Base-by-base conservation (phyloP, 2,797 vertebrate species). In the Pseudopleuronectes americanus region DNA sequence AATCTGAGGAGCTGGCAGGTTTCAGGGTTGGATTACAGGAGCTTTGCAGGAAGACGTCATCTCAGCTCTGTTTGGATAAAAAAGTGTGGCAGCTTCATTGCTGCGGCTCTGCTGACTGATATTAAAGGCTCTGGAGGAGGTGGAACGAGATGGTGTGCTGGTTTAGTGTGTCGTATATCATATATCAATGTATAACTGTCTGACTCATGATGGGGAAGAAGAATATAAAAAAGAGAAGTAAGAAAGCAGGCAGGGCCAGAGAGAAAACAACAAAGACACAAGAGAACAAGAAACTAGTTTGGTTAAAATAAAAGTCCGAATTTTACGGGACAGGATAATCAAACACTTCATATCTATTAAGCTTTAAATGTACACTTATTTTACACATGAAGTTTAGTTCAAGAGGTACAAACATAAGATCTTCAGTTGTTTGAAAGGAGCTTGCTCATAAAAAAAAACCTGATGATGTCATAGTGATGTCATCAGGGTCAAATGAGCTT, bases 11-110 rank as follows among this genome's bases (percentile, higher is more conserved):
- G 87, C 68, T 74, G 78, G 80, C 68, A 78, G 66, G 62, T 83
- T 74, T 77, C 67, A 49, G 61, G 60, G 70, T 77, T 84, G 84
- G 87, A 91, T 86, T 92, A 91, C 77, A 84, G 84, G 58, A 78
- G 75, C 80, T 90, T 87, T 87, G 70, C 64, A 77, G 77, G 68
- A 69, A 84, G 78, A 81, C 79, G 62, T 63, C 4, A 19, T 88
- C 79, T 53, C 74, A 74, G 62, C 74, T 76, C 64, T 63, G 76
- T 80, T 87, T 76, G 73, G 81, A 80, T 84, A 80, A 88, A 86
- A 87, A 71, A 74, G 81, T 80, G 21, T 85, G 79, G 85, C 81
- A 68, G 77, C 78, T 75, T 73, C 71, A 74, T 68, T 57, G 71
- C 81, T 64, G 62, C 48, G 59, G 64, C 80, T 57, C 57, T 4